Evolutionary conservation across 2,888 invertebrate genomes (phyloP).

Genomic region (Nezara viridula): DNA sequence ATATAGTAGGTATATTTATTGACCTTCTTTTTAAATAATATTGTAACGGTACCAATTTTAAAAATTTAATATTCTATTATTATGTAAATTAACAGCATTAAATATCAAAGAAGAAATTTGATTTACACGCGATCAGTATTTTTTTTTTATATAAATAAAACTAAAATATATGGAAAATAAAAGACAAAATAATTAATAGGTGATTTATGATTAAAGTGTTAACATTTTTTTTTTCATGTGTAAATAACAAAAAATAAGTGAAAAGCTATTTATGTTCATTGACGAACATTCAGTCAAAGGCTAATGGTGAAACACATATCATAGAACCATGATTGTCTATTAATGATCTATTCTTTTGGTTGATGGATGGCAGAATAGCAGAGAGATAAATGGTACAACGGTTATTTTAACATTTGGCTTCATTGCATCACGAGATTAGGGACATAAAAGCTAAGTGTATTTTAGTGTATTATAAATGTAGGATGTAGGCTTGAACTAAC

Average conservation of each 20-base stretch:
- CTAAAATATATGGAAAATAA: too few relatives aligned
- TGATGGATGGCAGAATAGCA: background rate
- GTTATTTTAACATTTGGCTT: background rate
- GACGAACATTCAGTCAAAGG: background rate
- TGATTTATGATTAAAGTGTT: too few relatives aligned
- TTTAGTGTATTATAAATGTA: background rate
- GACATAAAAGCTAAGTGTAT: background rate
- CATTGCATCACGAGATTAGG: background rate
- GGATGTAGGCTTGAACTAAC: background rate
- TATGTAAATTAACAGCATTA: too few relatives aligned
- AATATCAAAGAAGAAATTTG: too few relatives aligned
- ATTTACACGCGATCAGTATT: too few relatives aligned
- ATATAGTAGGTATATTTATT: too few relatives aligned
- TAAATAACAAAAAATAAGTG: background rate
- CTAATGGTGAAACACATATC: background rate
- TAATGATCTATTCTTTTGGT: background rate
- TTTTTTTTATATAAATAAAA: too few relatives aligned
- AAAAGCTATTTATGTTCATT: background rate
- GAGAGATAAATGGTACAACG: background rate
- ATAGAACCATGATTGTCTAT: background rate
- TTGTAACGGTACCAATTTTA: too few relatives aligned
- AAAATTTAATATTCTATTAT: too few relatives aligned
- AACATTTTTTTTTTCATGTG: too few relatives aligned
- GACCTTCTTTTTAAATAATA: too few relatives aligned
- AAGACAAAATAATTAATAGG: too few relatives aligned